Evolutionary conservation across 2,797 vertebrate species (phyloP).

Genomic region (Gymnopithys bicolor): DNA sequence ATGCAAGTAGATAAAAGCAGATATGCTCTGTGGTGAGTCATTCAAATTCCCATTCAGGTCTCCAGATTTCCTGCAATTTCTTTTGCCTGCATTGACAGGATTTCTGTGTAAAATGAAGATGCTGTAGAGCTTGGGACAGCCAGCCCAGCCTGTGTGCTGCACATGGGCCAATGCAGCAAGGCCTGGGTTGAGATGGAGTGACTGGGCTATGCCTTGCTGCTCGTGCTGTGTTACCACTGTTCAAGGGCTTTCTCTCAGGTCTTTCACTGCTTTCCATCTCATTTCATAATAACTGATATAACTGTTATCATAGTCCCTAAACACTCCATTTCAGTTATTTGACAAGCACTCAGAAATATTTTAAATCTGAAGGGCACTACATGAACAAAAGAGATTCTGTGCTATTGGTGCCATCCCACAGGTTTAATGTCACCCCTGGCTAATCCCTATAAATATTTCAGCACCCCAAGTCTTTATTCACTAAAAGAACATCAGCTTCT

Average conservation of each 20-base stretch:
- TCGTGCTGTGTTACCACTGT: background rate
- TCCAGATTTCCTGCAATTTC: background rate
- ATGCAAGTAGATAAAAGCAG: background rate
- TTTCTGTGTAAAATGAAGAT: background rate
- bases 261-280: background rate
- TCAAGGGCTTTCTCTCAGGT: background rate
- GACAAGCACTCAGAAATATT: background rate
- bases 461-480: background rate
- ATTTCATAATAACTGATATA: background rate
- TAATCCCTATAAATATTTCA: background rate
- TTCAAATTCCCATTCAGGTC: background rate
- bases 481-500: background rate
- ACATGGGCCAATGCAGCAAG: fast-evolving
- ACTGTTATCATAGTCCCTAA: background rate
- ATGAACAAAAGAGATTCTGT: background rate
- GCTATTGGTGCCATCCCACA: background rate
- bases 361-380: background rate
- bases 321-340: background rate
- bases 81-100: background rate
- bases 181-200: fast-evolving
- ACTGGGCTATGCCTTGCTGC: background rate
- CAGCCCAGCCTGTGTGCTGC: background rate
- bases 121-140: background rate
- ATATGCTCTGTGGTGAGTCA: background rate
- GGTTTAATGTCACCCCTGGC: background rate